Conservation (phyloP, 2,797 vertebrate species). For the Craterocephalus amniculus region DNA sequence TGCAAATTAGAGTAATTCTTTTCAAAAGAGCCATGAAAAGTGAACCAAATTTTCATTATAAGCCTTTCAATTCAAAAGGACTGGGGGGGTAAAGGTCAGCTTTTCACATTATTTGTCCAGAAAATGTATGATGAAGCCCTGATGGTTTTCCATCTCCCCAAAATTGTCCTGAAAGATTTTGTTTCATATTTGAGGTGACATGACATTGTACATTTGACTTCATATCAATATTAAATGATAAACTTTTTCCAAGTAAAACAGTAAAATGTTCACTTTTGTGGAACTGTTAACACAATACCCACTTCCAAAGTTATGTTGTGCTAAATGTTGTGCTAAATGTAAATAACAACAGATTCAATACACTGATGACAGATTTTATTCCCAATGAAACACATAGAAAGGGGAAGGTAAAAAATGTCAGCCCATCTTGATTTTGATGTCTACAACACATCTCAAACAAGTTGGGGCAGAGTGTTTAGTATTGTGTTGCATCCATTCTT, state of each 20-base stretch:
- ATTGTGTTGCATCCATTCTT: neutral
- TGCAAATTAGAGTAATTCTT: neutral
- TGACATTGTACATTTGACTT: conserved; percentile 2
- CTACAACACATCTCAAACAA: neutral
- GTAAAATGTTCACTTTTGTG: too few relatives aligned
- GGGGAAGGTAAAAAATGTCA: neutral
- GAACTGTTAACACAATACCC: neutral
- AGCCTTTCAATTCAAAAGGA: neutral
- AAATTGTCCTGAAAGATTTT: conserved; percentile 16
- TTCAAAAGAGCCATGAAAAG: neutral
- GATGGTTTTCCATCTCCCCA: neutral
- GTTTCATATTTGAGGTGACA: conserved; percentile 4
- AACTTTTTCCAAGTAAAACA: conserved; percentile 20
- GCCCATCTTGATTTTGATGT: neutral
- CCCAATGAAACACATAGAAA: neutral
- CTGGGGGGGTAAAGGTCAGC: neutral
- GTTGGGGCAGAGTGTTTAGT: neutral
- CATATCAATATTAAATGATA: conserved; percentile 21
- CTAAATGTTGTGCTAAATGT: neutral
- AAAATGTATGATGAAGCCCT: neutral
- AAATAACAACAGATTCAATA: neutral
- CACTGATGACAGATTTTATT: neutral
- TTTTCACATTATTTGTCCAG: conserved; percentile 4
- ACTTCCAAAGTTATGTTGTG: neutral
- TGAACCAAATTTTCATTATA: neutral